Evolutionary conservation across 2,888 invertebrate species (phyloP).

Genomic region (Eupithecia dodoneata): DNA sequence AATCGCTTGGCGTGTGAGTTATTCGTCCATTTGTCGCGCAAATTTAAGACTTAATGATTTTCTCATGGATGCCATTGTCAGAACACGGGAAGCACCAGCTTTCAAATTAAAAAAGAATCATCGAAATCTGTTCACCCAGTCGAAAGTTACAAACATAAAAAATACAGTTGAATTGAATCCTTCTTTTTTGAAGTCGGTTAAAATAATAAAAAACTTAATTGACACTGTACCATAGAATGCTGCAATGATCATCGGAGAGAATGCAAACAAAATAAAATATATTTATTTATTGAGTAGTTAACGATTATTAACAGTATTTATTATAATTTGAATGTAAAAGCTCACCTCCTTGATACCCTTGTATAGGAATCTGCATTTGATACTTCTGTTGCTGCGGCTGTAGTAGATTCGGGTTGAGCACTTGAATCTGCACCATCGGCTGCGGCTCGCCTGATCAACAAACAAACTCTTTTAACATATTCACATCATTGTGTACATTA

Average conservation of each 20-base stretch:
- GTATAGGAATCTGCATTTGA: constrained; percentile 90
- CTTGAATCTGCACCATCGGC: constrained; percentile 91
- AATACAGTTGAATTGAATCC: no score
- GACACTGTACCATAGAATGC: background rate
- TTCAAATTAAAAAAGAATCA: no score
- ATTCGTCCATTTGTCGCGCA: no score
- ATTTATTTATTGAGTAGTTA: background rate
- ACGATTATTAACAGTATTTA: background rate
- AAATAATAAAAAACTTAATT: background rate
- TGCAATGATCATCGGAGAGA: background rate
- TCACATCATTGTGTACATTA: no score
- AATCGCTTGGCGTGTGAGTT: no score
- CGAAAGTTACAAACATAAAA: no score
- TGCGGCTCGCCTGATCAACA: constrained; percentile 86
- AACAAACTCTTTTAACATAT: background rate
- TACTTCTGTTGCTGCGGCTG: constrained; percentile 86
- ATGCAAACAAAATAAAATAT: background rate
- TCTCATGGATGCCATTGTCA: no score
- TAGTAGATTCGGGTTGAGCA: constrained; percentile 85
- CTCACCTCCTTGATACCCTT: constrained; percentile 87
- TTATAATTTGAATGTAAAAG: background rate
- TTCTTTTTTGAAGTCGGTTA: no score
- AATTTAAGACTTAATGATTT: no score
- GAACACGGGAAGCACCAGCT: no score
- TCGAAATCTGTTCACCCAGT: no score